Evolutionary conservation across 2,113 vertebrate genomes (phyloP), one percentile per base, ranked within the genome.

Genomic region (Mesitornis unicolor): DNA sequence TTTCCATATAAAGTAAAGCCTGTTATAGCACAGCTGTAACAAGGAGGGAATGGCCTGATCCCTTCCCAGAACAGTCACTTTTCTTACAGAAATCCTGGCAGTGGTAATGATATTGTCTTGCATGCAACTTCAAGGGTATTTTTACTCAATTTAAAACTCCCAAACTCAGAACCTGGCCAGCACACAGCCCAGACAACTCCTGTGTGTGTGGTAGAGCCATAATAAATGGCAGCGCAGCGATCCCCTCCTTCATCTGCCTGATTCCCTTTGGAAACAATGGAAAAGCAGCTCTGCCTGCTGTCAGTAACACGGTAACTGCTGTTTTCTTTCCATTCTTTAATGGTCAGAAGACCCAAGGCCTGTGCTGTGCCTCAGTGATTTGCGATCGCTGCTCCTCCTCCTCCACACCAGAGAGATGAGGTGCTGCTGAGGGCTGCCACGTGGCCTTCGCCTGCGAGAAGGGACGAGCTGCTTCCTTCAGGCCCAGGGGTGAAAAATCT

Each of bases 361-460:
- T 17, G 36, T 20, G 31, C 31, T 79, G 26, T 51, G 45, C 79
- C 74, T n/a, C 45, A 9, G 74, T 3, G 24, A 8, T 5, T 7
- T 13, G 20, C 25, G 28, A 4, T 22, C 7, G 2, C 3, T n/a
- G 56, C n/a, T 20, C 33, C 63, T 68, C 29, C 17, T 38, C 5
- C 61, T n/a, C n/a, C 36, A 7, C 36, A 40, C 21, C 6, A 57
- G 43, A 19, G 26, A 16, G 38, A 5, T 2, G 35, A 81, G 61
- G 47, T 36, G 54, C 4, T 13, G 3, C 0, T n/a, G 54, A 26
- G 2, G 25, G 53, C 60, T 73, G 59, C 43, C 48, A 14, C n/a
- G 1, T 4, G 16, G 21, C 47, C 28, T 7, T 45, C 1, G 13
- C 42, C 57, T 18, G 17, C 3, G 1, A 11, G 50, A n/a, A 33